Percentiles rank a stretch among this genome's conserved stretches.
Conservation (phyloP, 2,113 vertebrate genomes). For the Heterotilapia buettikoferi region DNA sequence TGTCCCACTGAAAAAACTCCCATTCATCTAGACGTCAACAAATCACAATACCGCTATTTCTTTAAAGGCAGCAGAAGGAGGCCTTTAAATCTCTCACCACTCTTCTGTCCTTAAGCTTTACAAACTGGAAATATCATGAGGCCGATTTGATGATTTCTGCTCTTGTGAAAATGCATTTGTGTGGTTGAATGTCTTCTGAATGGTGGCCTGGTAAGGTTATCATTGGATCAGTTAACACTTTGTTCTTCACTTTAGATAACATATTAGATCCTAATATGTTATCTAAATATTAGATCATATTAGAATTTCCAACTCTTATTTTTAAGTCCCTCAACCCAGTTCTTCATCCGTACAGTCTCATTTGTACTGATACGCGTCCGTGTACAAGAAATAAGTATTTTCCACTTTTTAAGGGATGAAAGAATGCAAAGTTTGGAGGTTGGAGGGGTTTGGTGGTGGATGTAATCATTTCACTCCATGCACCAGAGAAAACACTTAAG, state of each 20-base stretch:
- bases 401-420: neutral
- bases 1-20: fast-evolving
- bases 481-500: neutral
- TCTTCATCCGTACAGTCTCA: neutral
- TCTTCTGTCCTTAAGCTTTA: neutral
- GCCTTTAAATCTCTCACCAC: neutral
- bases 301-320: neutral
- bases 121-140: constrained; percentile 1
- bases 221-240: neutral
- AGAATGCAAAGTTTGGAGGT: neutral
- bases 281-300: neutral
- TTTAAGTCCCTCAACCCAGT: neutral
- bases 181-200: neutral
- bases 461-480: neutral
- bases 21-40: neutral
- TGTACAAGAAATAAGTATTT: neutral
- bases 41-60: neutral
- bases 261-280: neutral
- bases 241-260: neutral
- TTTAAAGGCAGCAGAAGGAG: neutral
- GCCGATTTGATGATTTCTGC: neutral
- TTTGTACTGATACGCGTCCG: neutral
- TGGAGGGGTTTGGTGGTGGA: neutral
- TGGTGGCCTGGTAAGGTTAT: neutral
- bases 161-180: neutral